These are phyloP conservation scores for Drosophila nigricruria DNA, from an alignment of 2,888 invertebrate species.

Conservation along the genomic window DNA sequence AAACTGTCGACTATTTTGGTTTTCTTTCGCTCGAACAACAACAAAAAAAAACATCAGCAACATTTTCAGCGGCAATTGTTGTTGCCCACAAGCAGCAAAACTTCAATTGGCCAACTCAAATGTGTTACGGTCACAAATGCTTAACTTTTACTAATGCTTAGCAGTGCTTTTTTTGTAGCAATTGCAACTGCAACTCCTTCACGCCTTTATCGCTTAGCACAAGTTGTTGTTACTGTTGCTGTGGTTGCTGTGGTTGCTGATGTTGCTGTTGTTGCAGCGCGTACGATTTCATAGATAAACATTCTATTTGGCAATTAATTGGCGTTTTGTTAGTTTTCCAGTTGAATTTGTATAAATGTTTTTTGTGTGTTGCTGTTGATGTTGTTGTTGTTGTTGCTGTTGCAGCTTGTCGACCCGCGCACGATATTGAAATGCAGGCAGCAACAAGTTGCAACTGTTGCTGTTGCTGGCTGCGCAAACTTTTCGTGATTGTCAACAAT, in stretches of 20 bases:
- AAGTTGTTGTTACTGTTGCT: conserved; percentile 45
- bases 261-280: conserved; percentile 45
- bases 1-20: conserved; percentile 52
- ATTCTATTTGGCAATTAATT: conserved; percentile 84
- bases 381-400: conserved; percentile 51
- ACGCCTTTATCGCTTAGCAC: conserved; percentile 55
- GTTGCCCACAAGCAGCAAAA: conserved; percentile 45
- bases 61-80: conserved; percentile 44
- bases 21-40: conserved; percentile 41
- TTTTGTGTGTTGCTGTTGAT: conserved; percentile 30
- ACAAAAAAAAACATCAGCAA: conserved; percentile 44
- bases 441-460: conserved; percentile 60
- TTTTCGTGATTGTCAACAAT: conserved; percentile 81
- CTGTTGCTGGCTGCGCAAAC: conserved; percentile 35
- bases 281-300: conserved; percentile 82
- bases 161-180: conserved; percentile 13
- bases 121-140: conserved; percentile 82
- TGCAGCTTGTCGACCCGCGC: conserved; percentile 58
- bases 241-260: conserved; percentile 34
- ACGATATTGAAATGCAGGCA: conserved; percentile 83
- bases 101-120: conserved; percentile 65
- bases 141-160: conserved; percentile 82
- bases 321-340: conserved; percentile 81
- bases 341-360: conserved; percentile 78
- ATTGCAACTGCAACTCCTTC: conserved; percentile 44